phyloP scores from a whole-genome alignment of 2,113 vertebrate species.

The Choloepus hoffmanni region DNA sequence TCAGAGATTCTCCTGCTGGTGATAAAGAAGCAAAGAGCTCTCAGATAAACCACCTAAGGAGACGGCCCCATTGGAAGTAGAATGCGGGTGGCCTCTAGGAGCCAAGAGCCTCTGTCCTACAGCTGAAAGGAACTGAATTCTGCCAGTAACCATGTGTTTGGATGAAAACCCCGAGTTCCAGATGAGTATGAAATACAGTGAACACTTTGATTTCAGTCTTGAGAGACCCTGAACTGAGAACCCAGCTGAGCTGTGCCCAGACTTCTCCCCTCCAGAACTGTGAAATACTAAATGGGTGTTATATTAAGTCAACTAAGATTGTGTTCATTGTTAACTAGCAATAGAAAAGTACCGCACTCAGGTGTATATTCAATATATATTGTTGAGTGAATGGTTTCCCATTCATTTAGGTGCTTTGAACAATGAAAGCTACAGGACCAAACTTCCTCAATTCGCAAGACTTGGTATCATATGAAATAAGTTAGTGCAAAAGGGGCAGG shows the following conservation, averaged over 20 bases:
- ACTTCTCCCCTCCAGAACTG: background rate
- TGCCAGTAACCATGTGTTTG: background rate
- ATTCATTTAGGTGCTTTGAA: background rate
- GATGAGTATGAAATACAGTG: background rate
- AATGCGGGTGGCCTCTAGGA: background rate
- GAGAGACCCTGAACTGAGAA: background rate
- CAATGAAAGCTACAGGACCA: background rate
- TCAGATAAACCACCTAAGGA: background rate
- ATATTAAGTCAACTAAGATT: background rate
- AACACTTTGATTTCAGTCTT: background rate
- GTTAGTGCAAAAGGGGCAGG: background rate
- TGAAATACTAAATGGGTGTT: background rate
- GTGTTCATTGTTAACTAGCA: background rate
- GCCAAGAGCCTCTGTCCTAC: background rate
- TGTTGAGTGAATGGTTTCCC: background rate
- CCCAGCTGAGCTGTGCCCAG: background rate
- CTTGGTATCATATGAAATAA: background rate
- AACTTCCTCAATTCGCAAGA: background rate
- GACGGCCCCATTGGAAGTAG: background rate
- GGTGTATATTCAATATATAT: background rate
- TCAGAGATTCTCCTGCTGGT: background rate
- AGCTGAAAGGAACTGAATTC: background rate
- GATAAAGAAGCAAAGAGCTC: background rate
- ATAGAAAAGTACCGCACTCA: background rate
- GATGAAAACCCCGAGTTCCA: background rate